Conservation (phyloP, 1,140 invertebrate species). For the Yoshiicerus persimilis region DNA sequence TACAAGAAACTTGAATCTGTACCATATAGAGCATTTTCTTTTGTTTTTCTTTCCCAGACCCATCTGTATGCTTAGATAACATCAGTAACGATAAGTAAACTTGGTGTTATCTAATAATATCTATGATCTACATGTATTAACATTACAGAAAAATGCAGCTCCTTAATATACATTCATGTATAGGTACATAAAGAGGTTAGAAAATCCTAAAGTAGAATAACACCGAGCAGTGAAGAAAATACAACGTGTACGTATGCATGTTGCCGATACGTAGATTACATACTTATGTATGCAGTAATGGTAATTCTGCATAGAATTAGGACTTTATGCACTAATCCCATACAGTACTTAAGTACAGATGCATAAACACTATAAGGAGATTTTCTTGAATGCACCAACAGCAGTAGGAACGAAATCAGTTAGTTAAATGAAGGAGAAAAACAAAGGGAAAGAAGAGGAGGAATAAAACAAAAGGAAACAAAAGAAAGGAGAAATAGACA, state of each 20-base stretch:
- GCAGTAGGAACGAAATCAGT: background rate
- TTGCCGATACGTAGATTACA: background rate
- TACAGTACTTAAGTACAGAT: too few species aligned
- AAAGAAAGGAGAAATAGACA: background rate
- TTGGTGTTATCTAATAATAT: background rate
- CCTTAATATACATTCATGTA: background rate
- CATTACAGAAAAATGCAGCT: too few species aligned
- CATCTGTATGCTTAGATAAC: background rate
- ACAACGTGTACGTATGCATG: too few species aligned
- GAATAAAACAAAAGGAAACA: background rate
- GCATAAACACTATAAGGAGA: too few species aligned
- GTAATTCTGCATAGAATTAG: too few species aligned
- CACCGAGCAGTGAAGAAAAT: too few species aligned
- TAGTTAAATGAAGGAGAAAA: conserved; percentile 14
- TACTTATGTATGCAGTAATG: background rate
- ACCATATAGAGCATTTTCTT: too few species aligned
- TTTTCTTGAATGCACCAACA: background rate
- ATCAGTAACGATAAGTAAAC: background rate
- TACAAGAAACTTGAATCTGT: too few species aligned
- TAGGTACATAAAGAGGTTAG: background rate
- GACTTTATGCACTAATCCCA: too few species aligned
- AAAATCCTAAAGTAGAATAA: too few species aligned
- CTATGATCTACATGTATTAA: too few species aligned
- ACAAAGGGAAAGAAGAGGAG: background rate
- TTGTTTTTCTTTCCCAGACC: background rate